Evolutionary conservation across 2,888 invertebrate species (phyloP).

Genomic region (Agrotis ipsilon): DNA sequence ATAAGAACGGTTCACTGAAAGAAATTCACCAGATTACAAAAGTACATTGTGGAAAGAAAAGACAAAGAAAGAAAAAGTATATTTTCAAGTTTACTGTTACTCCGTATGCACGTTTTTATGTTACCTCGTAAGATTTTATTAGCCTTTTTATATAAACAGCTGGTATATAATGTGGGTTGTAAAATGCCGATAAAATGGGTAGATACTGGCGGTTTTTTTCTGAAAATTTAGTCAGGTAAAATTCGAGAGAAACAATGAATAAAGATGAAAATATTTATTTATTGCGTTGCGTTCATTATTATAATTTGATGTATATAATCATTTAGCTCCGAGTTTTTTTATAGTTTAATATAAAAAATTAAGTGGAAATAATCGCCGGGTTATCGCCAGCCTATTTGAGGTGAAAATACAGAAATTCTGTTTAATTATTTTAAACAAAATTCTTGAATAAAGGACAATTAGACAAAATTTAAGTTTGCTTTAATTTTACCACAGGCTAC

Average conservation of each 20-base stretch:
- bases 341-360: no score
- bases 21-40: conserved; percentile 49
- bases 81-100: conserved; percentile 64
- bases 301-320: no score
- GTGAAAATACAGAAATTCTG: no score
- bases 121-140: conserved; percentile 71
- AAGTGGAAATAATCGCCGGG: no score
- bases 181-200: conserved; percentile 40
- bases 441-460: not conserved
- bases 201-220: conserved; percentile 4
- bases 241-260: no score
- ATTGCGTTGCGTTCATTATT: no score
- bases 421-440: no score
- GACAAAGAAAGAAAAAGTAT: conserved; percentile 54
- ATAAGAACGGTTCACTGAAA: conserved; percentile 55
- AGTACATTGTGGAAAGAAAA: conserved; percentile 56
- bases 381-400: no score
- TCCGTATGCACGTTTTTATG: conserved; percentile 67
- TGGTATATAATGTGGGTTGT: conserved; percentile 49
- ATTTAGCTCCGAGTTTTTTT: no score
- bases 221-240: no score
- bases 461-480: not conserved
- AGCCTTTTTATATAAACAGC: conserved; percentile 67
- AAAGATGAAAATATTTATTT: no score
- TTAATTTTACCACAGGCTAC: not conserved